phyloP scores from a whole-genome alignment of 2,888 invertebrate genomes.

The Lissonota sp. region DNA sequence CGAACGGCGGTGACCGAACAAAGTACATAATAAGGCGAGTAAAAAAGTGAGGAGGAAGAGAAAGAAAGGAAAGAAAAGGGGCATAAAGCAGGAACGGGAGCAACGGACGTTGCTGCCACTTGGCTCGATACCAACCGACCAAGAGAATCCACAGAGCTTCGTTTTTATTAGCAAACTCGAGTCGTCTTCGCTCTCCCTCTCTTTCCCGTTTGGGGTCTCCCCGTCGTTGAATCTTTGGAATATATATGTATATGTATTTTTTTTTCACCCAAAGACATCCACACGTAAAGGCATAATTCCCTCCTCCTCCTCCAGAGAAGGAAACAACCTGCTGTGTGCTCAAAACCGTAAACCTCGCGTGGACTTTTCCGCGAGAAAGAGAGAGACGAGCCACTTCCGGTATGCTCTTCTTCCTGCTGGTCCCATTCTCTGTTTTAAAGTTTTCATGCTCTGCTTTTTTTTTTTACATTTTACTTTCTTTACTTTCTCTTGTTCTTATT shows the following conservation, averaged over 20 bases:
- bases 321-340: conserved; percentile 33
- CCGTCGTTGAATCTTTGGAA: conserved; percentile 30
- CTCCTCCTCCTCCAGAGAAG: background rate
- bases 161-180: conserved; percentile 66
- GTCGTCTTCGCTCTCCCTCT: conserved; percentile 50
- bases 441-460: conserved; percentile 31
- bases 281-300: conserved; percentile 25
- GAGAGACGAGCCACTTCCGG: conserved; percentile 7
- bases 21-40: conserved; percentile 49
- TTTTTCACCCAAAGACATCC: conserved; percentile 21
- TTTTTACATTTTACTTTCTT: conserved; percentile 21
- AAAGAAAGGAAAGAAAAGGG: conserved; percentile 6
- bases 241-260: conserved; percentile 6
- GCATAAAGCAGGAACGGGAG: conserved; percentile 12
- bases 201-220: conserved; percentile 10
- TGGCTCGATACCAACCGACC: conserved; percentile 65
- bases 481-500: conserved; percentile 18
- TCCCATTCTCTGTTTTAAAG: conserved; percentile 41
- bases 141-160: conserved; percentile 55
- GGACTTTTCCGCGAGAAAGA: conserved; percentile 23
- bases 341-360: conserved; percentile 43
- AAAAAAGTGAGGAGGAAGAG: conserved; percentile 7
- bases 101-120: conserved; percentile 56
- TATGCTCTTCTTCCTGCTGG: conserved; percentile 53
- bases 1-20: conserved; percentile 29